A percentile compares a stretch with the other conserved stretches of the same genome.
phyloP scores from a whole-genome alignment of 1,140 invertebrate genomes.

The Conus ventricosus region DNA sequence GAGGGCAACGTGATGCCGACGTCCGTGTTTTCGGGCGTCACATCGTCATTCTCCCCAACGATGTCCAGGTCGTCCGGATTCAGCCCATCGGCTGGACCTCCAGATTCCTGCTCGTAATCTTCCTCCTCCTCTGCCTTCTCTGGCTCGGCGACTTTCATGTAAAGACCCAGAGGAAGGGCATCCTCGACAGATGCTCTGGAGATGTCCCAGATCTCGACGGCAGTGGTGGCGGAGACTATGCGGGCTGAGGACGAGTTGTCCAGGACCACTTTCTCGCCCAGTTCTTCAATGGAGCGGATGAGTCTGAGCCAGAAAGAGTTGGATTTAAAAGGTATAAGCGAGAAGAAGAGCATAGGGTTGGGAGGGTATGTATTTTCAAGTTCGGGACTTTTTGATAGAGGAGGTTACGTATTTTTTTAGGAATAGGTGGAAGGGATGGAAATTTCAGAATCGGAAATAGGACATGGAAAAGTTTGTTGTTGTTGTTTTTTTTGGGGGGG shows the following conservation, averaged over 20 bases:
- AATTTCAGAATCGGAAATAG: neutral
- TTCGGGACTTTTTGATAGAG: no score
- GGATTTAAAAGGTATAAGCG: no score
- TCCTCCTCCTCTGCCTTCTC: neutral
- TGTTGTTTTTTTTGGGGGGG: neutral
- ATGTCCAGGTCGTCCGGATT: neutral
- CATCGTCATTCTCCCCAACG: neutral
- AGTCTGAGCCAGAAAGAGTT: neutral
- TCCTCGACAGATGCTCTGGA: neutral
- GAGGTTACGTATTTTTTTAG: no score
- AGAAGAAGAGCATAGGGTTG: no score
- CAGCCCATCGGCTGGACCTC: neutral
- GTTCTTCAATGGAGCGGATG: no score
- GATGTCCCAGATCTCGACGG: conserved; percentile 35
- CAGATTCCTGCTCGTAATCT: neutral
- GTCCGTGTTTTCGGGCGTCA: conserved; percentile 12
- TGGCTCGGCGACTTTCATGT: neutral
- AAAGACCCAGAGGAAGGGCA: conserved; percentile 26
- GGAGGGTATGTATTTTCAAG: no score
- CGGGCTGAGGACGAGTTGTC: neutral
- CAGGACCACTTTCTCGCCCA: neutral
- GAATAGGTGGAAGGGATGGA: no score
- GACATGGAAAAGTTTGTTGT: neutral
- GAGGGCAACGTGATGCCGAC: conserved; percentile 34
- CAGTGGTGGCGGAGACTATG: neutral